These are phyloP conservation scores for Ophion ventricosus DNA, from an alignment of 2,888 invertebrate genomes.

Conservation along the genomic window DNA sequence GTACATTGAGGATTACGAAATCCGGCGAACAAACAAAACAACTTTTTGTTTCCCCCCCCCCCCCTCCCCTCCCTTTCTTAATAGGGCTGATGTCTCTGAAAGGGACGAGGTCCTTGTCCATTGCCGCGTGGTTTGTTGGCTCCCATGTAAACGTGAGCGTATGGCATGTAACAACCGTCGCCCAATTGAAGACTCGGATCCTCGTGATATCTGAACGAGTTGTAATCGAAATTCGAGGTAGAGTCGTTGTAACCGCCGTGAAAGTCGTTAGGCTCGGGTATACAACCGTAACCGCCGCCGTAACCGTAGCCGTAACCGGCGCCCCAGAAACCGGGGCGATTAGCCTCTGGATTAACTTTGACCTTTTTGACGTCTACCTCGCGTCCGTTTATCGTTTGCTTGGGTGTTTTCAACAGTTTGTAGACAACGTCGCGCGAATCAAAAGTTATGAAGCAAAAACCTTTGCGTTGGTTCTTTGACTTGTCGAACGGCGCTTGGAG, in stretches of 20 bases:
- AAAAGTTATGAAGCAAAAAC: conserved; percentile 88
- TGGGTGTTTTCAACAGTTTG: conserved; percentile 85
- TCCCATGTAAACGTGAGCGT: conserved; percentile 70
- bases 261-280: conserved; percentile 80
- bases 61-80: no score
- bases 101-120: conserved; percentile 81
- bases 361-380: conserved; percentile 86
- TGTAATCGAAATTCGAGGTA: conserved; percentile 82
- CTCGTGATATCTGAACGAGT: conserved; percentile 64
- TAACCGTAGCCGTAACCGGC: conserved; percentile 80
- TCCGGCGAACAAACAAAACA: conserved; percentile 60
- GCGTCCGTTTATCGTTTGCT: conserved; percentile 86
- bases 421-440: conserved; percentile 86
- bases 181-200: conserved; percentile 76
- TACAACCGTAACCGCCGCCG: conserved; percentile 79
- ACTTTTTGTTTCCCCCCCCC: conserved; percentile 41
- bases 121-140: conserved; percentile 81
- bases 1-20: conserved; percentile 67
- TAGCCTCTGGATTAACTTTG: conserved; percentile 84
- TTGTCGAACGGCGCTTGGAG: conserved; percentile 88
- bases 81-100: conserved; percentile 83
- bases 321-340: conserved; percentile 81
- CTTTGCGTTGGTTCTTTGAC: conserved; percentile 86
- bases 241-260: conserved; percentile 82
- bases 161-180: conserved; percentile 79